Percentiles rank a stretch among this genome's conserved stretches.
Conservation (phyloP, 2,888 invertebrate species). For the Xiphydria camelus region DNA sequence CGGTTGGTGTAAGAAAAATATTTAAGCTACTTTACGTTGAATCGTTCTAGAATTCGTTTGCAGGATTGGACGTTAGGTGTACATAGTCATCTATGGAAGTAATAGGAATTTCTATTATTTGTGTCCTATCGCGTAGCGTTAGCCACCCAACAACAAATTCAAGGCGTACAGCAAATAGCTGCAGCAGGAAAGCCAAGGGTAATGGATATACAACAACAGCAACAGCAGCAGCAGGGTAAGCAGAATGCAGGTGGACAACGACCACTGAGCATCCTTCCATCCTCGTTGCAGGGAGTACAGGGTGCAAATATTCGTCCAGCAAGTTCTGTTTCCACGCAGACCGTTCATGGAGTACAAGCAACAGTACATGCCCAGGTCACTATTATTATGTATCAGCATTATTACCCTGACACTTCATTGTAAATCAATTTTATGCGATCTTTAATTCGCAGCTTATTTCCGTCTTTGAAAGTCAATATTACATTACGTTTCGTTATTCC, state of each 20-base stretch:
- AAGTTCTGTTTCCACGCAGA: slow-evolving; percentile 85
- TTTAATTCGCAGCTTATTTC: neutral
- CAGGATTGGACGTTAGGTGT: no score
- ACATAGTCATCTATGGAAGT: no score
- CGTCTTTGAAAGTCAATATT: neutral
- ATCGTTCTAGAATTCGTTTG: no score
- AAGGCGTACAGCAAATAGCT: slow-evolving; percentile 53
- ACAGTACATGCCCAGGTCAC: slow-evolving; percentile 53
- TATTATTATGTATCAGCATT: slow-evolving; percentile 15
- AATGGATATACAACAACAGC: slow-evolving; percentile 58
- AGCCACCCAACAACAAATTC: slow-evolving; percentile 56
- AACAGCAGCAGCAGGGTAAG: slow-evolving; percentile 43
- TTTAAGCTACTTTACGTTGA: no score
- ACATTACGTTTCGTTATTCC: slow-evolving; percentile 19
- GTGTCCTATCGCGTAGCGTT: slow-evolving; percentile 46
- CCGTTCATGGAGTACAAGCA: slow-evolving; percentile 59
- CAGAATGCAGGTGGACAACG: slow-evolving; percentile 46
- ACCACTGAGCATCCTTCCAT: slow-evolving; percentile 65
- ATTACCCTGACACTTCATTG: neutral
- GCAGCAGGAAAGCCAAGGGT: slow-evolving; percentile 52
- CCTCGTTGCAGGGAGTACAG: slow-evolving; percentile 58
- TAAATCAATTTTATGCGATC: neutral
- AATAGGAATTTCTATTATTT: no score
- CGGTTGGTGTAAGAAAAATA: no score
- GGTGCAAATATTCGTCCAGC: slow-evolving; percentile 71